A percentile compares a stretch with the other conserved stretches of the same genome.
Evolutionary conservation across 2,113 vertebrate species (phyloP).

Genomic region (Pterophyllum scalare): DNA sequence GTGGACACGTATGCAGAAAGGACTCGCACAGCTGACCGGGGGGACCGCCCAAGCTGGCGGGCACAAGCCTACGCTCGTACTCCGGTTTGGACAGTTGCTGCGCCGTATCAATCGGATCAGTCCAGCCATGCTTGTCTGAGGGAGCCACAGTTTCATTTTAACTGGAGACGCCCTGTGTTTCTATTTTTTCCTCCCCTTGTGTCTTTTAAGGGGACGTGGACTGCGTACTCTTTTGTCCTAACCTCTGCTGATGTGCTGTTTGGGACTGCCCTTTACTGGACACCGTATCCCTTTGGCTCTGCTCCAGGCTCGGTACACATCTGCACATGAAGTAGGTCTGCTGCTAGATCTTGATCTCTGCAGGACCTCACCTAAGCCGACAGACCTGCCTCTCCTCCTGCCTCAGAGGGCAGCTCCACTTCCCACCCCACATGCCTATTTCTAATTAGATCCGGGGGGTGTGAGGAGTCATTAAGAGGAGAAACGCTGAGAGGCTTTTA

Average conservation of each 20-base stretch:
- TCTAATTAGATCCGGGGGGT: conserved; percentile 68
- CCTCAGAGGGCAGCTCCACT: conserved; percentile 23
- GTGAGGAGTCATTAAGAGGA: conserved; percentile 40
- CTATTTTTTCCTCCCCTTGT: neutral
- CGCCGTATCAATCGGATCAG: conserved; percentile 70
- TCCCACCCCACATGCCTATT: conserved; percentile 41
- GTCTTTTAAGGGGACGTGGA: conserved; percentile 16
- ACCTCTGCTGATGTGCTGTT: conserved; percentile 19
- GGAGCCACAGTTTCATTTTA: conserved; percentile 34
- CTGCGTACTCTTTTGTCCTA: conserved; percentile 12
- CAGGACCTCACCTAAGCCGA: neutral
- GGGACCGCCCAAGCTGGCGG: conserved; percentile 51
- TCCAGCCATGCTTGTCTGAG: conserved; percentile 54
- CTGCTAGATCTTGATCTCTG: conserved; percentile 20
- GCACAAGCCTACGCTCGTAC: conserved; percentile 31
- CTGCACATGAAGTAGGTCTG: conserved; percentile 32
- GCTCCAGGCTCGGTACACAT: conserved; percentile 32
- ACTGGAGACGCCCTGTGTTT: conserved; percentile 51
- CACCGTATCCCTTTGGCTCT: conserved; percentile 44
- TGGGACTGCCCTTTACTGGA: conserved; percentile 41
- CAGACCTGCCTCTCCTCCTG: conserved; percentile 10
- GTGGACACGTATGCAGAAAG: conserved; percentile 43
- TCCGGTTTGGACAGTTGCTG: conserved; percentile 23
- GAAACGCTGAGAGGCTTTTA: neutral
- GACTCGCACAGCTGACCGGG: conserved; percentile 57